A percentile compares a stretch with the other conserved stretches of the same genome.
These are phyloP conservation scores for Andrena flavipes DNA, from an alignment of 2,888 invertebrate species.

Conservation along the genomic window DNA sequence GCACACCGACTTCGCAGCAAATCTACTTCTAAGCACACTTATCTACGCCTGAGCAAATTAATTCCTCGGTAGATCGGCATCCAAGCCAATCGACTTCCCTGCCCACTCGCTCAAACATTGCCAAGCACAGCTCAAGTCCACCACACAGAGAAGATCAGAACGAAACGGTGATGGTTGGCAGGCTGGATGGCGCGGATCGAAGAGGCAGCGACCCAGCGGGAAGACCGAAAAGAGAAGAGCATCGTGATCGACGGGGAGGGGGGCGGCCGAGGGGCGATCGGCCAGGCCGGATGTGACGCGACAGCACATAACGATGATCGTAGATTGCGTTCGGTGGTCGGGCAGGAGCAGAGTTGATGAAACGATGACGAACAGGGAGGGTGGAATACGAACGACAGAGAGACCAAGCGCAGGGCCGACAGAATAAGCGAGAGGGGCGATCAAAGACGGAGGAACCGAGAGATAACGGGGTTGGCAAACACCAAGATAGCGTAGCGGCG, in stretches of 20 bases:
- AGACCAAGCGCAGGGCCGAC: conserved; percentile 26
- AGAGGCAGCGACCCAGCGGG: conserved; percentile 11
- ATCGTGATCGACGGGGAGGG: conserved; percentile 29
- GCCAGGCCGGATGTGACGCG: conserved; percentile 78
- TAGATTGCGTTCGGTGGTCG: conserved; percentile 74
- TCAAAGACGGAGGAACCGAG: conserved; percentile 76
- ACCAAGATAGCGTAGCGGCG: conserved; percentile 81
- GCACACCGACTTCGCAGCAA: no score
- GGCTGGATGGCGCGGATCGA: conserved; percentile 1
- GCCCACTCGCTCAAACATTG: no score
- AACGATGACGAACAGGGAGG: conserved; percentile 55
- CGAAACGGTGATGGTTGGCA: neutral
- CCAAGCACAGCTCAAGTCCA: no score
- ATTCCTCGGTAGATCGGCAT: no score
- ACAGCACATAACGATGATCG: conserved; percentile 80
- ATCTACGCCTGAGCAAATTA: no score
- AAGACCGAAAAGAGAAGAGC: conserved; percentile 35
- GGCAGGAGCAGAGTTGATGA: conserved; percentile 58
- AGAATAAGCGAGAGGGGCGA: conserved; percentile 67
- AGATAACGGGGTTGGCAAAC: conserved; percentile 84
- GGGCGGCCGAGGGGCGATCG: conserved; percentile 41
- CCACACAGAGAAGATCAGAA: neutral
- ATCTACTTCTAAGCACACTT: no score
- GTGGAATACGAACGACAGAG: conserved; percentile 19
- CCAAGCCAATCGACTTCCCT: no score